Evolutionary conservation across 2,113 vertebrate genomes (phyloP), one percentile per base, ranked within the genome.

Genomic region (Sterna hirundo): DNA sequence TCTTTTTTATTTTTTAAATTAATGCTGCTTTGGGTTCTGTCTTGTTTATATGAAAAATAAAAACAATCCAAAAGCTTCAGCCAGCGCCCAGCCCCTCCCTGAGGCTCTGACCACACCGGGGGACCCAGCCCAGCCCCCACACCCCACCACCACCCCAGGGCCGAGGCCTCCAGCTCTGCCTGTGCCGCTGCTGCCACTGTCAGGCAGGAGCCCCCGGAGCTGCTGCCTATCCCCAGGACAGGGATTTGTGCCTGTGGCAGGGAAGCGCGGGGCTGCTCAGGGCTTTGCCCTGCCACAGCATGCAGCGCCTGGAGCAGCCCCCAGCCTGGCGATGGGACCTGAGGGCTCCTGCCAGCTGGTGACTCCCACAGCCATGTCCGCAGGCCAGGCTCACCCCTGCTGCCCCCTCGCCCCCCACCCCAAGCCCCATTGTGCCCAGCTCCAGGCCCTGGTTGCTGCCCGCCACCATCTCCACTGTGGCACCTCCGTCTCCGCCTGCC

Each of bases 1-100:
- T 68, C 47, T 52, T 83, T 93, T 95, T 93, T 86, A 82, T 92
- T 95, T 93, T 94, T 93, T 97, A 97, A 98, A 96, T 98, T 98
- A 97, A 98, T 96, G 97, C 97, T 98, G 98, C 98, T 98, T 98
- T 92, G 97, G 97, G 95, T 96, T 97, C 95, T 88, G 79, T 97
- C 97, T 97, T 94, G 94, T 98, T 97, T 98, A 96, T 98, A 98
- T 96, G 97, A 95, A 97, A 97, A 97, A 98, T 97, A 96, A 98
- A 98, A 97, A 90, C 94, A 93, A 89, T 93, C 93, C 36, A 30
- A 87, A 96, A 91, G 93, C 77, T 57, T 95, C 92, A 68, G 60
- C 52, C 1, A 0, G 18, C 4, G 13, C 83, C 36, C 1, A 0
- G 58, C 34, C 21, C 29, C 36, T 90, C 71, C 58, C 29, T 76